Percentiles rank a stretch among this genome's conserved stretches.
These are phyloP conservation scores for Macaria liturata DNA, from an alignment of 2,888 invertebrate genomes.

Conservation along the genomic window DNA sequence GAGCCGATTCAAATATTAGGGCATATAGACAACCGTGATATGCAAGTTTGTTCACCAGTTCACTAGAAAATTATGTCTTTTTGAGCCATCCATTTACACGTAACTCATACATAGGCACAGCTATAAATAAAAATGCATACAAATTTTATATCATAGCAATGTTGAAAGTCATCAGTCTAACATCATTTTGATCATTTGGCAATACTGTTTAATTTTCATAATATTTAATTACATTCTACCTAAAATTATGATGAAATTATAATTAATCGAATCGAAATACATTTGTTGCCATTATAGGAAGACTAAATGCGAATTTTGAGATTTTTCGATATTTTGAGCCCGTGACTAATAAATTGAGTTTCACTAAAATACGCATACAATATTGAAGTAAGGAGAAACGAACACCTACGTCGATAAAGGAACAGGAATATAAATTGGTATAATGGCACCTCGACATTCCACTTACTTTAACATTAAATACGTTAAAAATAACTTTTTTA, in stretches of 20 bases:
- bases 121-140: conserved; percentile 40
- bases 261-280: conserved; percentile 58
- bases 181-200: conserved; percentile 80
- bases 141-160: conserved; percentile 52
- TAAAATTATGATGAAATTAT: conserved; percentile 65
- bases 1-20: conserved; percentile 35
- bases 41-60: conserved; percentile 63
- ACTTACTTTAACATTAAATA: conserved; percentile 71
- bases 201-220: conserved; percentile 70
- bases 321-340: conserved; percentile 57
- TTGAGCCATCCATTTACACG: conserved; percentile 53
- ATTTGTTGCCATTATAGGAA: conserved; percentile 66
- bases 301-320: conserved; percentile 69
- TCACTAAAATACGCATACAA: conserved; percentile 38
- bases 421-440: conserved; percentile 72
- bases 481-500: conserved; percentile 65
- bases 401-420: conserved; percentile 48
- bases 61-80: conserved; percentile 48
- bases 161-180: conserved; percentile 76
- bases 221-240: conserved; percentile 47
- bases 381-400: conserved; percentile 45
- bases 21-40: conserved; percentile 61
- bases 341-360: conserved; percentile 45
- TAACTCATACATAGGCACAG: conserved; percentile 25
- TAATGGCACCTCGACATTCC: conserved; percentile 80